phyloP scores from a whole-genome alignment of 64 coral and sea anemone species.

The Dendrophyllia cribrosa region DNA sequence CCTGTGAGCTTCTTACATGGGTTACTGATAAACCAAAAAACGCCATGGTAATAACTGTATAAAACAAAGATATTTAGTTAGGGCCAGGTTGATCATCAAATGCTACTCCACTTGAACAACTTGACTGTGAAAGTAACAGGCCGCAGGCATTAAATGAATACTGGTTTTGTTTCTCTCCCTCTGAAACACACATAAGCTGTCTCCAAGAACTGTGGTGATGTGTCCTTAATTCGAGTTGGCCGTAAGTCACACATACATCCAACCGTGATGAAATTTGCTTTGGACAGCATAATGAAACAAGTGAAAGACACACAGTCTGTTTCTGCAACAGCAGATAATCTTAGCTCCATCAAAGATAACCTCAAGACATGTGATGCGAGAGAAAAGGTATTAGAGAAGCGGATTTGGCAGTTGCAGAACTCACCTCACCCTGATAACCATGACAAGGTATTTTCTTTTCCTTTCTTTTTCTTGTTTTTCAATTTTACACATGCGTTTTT shows the following conservation, averaged over 20 bases:
- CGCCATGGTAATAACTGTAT: too few relatives aligned
- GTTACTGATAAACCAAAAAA: too few relatives aligned
- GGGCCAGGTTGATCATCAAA: too few relatives aligned
- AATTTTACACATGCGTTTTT: too few relatives aligned
- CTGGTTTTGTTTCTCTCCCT: neutral
- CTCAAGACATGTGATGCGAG: neutral
- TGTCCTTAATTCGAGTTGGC: conserved; percentile 85
- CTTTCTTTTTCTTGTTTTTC: too few relatives aligned
- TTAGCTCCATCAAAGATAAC: conserved; percentile 7
- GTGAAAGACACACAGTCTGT: conserved; percentile 2
- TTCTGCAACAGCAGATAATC: neutral
- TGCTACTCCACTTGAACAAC: too few relatives aligned
- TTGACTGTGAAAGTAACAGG: too few relatives aligned
- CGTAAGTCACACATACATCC: conserved; percentile 76
- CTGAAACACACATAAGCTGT: neutral
- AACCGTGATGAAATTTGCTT: conserved; percentile 32
- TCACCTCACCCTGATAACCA: neutral
- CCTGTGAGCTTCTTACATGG: too few relatives aligned
- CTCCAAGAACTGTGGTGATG: conserved; percentile 76
- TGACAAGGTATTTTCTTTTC: neutral
- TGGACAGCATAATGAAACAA: conserved; percentile 63
- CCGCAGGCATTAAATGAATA: too few relatives aligned
- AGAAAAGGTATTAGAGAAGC: neutral
- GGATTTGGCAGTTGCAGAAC: neutral
- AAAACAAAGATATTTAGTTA: too few relatives aligned